phyloP scores from a whole-genome alignment of 2,113 vertebrate species.

The Periophthalmus modestus region DNA sequence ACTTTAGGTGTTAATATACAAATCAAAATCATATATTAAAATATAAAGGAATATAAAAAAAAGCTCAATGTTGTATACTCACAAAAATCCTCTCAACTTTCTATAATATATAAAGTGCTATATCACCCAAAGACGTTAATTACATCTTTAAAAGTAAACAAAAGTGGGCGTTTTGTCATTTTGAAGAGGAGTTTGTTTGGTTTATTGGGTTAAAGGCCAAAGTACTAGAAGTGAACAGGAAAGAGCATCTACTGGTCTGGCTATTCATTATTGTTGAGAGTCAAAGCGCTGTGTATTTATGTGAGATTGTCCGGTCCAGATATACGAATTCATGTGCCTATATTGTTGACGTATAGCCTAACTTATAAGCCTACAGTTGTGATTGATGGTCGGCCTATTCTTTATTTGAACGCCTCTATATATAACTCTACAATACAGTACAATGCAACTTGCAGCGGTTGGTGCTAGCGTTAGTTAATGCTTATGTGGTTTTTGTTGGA shows the following conservation, averaged over 20 bases:
- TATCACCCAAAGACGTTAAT: constrained; percentile 3
- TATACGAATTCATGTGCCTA: background rate
- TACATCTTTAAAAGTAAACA: constrained; percentile 34
- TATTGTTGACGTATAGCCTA: background rate
- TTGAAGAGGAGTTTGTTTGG: constrained; percentile 29
- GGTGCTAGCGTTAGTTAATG: constrained; percentile 34
- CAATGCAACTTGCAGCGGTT: constrained; percentile 21
- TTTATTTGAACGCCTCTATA: background rate
- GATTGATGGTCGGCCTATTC: background rate
- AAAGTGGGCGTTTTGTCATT: background rate
- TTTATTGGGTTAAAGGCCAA: constrained; percentile 58
- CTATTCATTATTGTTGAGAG: constrained; percentile 43
- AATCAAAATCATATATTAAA: too few relatives aligned
- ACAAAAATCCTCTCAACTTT: too few relatives aligned
- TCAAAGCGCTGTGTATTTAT: constrained; percentile 5
- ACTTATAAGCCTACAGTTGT: background rate
- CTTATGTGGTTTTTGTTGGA: constrained; percentile 64
- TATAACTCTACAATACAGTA: constrained; percentile 12
- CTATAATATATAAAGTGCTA: background rate
- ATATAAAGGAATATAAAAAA: too few relatives aligned
- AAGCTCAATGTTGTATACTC: too few relatives aligned
- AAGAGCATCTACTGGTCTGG: constrained; percentile 35
- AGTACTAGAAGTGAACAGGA: constrained; percentile 62
- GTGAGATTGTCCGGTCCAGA: background rate
- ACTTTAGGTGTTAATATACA: too few relatives aligned